Evolutionary conservation across 2,888 invertebrate genomes (phyloP).

Genomic region (Tetragnatha montana): DNA sequence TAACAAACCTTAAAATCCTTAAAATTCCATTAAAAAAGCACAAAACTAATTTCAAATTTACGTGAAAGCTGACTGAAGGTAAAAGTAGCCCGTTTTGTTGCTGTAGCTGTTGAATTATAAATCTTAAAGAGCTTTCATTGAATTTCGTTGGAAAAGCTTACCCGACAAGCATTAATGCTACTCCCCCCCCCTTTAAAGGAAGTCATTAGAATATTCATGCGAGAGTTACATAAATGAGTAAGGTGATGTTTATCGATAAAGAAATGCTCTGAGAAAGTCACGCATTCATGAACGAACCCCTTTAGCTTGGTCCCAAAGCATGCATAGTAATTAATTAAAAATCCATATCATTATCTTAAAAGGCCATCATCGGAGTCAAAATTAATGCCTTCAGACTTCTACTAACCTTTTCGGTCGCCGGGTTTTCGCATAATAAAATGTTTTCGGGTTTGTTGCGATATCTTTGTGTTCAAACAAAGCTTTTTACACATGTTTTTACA

Average conservation of each 20-base stretch:
- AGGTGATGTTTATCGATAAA: not conserved
- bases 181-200: not conserved
- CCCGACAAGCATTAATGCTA: not conserved
- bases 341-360: not conserved
- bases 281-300: not conserved
- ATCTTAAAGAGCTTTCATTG: not conserved
- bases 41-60: no score
- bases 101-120: no score
- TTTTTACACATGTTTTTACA: no score
- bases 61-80: no score
- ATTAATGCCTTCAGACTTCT: not conserved
- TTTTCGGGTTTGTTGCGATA: no score
- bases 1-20: no score
- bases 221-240: not conserved
- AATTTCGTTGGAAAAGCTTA: not conserved
- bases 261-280: not conserved
- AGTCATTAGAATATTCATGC: not conserved
- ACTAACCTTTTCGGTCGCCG: not conserved
- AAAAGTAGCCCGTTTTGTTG: no score
- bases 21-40: no score
- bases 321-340: not conserved
- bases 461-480: no score
- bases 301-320: not conserved
- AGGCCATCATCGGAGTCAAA: not conserved
- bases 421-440: no score